A percentile compares a stretch with the other conserved stretches of the same genome.
Conservation (phyloP, 2,113 vertebrate species). For the Aegotheles bennettii region DNA sequence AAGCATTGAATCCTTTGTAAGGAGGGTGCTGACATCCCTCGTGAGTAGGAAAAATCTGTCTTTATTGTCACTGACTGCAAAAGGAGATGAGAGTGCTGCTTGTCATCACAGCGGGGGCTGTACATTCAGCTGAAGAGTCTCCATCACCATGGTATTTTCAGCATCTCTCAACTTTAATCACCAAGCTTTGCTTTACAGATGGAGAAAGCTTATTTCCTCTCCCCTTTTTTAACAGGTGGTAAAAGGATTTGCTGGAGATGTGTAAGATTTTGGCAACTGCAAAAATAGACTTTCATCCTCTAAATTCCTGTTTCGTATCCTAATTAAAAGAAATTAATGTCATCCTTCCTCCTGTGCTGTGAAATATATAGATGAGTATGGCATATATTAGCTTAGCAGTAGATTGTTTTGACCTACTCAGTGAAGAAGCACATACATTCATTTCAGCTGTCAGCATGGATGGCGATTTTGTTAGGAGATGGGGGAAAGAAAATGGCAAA, state of each 20-base stretch:
- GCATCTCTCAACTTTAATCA: background rate
- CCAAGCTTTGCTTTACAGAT: background rate
- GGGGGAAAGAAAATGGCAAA: background rate
- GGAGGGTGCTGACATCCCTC: background rate
- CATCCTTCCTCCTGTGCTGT: background rate
- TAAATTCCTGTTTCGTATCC: background rate
- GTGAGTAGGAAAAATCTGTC: background rate
- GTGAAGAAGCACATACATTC: background rate
- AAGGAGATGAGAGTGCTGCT: background rate
- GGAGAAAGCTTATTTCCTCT: background rate
- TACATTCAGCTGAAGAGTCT: background rate
- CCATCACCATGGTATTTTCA: conserved; percentile 13
- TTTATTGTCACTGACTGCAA: background rate
- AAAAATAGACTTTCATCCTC: background rate
- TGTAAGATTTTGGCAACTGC: background rate
- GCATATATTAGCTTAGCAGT: background rate
- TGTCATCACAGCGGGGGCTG: background rate
- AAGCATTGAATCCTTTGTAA: background rate
- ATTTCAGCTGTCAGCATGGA: background rate
- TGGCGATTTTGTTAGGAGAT: background rate
- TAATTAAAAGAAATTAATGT: background rate
- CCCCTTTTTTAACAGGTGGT: background rate
- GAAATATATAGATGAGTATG: background rate
- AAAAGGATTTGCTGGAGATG: background rate
- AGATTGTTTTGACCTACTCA: background rate